Conservation (phyloP, 2,888 invertebrate species). For the Ptychoptera contaminata region DNA sequence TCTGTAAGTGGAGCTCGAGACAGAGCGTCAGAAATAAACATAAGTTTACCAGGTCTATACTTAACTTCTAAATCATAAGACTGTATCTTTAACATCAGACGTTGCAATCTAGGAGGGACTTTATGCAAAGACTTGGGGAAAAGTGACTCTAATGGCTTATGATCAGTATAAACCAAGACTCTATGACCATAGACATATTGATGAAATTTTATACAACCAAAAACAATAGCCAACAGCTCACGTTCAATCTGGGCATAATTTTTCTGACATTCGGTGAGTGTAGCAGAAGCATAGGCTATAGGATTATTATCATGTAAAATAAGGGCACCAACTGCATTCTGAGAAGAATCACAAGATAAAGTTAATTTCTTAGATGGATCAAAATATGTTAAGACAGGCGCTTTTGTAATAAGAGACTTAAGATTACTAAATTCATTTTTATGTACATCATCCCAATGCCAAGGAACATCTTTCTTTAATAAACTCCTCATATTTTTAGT, state of each 20-base stretch:
- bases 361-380: neutral
- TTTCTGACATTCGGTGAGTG: neutral
- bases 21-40: neutral
- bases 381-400: neutral
- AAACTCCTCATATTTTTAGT: neutral
- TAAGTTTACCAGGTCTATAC: neutral
- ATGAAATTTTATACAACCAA: neutral
- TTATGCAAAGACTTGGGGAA: neutral
- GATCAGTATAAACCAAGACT: conserved; percentile 9
- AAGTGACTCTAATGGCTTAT: conserved; percentile 18
- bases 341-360: neutral
- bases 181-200: conserved; percentile 7
- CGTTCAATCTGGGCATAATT: neutral
- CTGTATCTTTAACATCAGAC: neutral
- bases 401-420: neutral
- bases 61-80: neutral
- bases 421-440: neutral
- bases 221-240: neutral
- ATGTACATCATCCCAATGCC: neutral
- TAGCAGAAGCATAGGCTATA: neutral
- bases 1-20: too few relatives aligned
- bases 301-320: neutral
- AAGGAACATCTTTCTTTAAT: too few relatives aligned
- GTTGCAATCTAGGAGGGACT: neutral
- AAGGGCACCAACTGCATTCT: neutral